These are phyloP conservation scores for Anarsia innoxiella DNA, from an alignment of 2,888 invertebrate species.

Conservation along the genomic window DNA sequence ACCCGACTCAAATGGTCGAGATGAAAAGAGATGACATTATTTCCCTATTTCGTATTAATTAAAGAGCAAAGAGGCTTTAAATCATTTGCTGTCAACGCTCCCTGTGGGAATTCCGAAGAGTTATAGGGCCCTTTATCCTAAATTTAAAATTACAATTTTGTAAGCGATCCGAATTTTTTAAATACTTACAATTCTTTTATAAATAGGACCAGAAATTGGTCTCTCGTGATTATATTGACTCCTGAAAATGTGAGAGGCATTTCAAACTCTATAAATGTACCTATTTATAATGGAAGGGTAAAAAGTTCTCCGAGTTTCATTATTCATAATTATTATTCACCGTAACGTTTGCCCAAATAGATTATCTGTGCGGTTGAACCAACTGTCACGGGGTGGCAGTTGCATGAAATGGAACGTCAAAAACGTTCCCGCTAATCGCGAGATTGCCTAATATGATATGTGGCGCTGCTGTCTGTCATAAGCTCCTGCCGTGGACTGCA, in stretches of 20 bases:
- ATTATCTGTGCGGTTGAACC: constrained; percentile 39
- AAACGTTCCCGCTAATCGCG: constrained; percentile 37
- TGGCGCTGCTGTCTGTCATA: constrained; percentile 40
- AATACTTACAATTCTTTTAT: too few relatives aligned
- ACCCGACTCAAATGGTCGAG: constrained; percentile 21
- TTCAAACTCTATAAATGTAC: too few relatives aligned
- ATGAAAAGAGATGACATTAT: constrained; percentile 39
- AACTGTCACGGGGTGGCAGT: constrained; percentile 59
- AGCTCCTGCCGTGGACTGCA: constrained; percentile 6
- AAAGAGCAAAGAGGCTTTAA: constrained; percentile 63
- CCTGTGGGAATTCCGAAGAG: constrained; percentile 71
- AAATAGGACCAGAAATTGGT: too few relatives aligned
- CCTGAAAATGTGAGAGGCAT: too few relatives aligned
- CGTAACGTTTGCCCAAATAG: constrained; percentile 27
- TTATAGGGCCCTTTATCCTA: constrained; percentile 72
- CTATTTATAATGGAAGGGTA: too few relatives aligned
- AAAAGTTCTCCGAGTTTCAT: too few relatives aligned
- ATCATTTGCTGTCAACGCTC: constrained; percentile 71
- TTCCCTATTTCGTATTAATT: constrained; percentile 57
- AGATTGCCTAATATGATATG: constrained; percentile 56
- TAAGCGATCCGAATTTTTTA: constrained; percentile 64
- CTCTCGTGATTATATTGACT: too few relatives aligned
- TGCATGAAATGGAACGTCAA: constrained; percentile 58
- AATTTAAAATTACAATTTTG: constrained; percentile 73
- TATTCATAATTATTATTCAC: background rate